These are phyloP conservation scores for Zalophus californianus DNA, from an alignment of 2,797 vertebrate genomes.

Conservation along the genomic window DNA sequence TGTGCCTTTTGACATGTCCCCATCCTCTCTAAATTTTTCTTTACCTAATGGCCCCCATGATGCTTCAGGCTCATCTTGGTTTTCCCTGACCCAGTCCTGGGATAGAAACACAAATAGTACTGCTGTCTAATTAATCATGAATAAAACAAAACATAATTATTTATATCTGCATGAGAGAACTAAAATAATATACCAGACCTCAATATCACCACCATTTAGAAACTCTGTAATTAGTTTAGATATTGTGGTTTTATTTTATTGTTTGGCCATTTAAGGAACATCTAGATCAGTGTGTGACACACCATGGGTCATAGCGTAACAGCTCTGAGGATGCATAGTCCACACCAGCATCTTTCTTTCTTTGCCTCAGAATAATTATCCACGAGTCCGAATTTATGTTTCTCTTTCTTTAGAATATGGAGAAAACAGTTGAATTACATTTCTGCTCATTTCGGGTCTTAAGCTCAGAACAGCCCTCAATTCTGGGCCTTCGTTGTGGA, in stretches of 20 bases:
- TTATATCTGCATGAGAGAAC: neutral
- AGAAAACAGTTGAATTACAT: constrained; percentile 94
- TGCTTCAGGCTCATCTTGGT: neutral
- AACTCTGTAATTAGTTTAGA: neutral
- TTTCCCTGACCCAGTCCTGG: neutral
- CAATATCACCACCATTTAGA: neutral
- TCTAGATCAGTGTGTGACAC: neutral
- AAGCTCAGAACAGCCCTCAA: constrained; percentile 92
- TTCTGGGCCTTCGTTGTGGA: constrained; percentile 94
- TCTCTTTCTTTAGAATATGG: constrained; percentile 91
- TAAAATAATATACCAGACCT: neutral
- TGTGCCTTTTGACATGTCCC: neutral
- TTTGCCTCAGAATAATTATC: neutral
- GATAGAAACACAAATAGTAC: neutral
- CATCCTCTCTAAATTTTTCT: constrained; percentile 72
- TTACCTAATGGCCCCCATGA: neutral
- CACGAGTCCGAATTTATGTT: neutral
- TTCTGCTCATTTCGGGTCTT: constrained; percentile 93
- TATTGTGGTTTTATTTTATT: neutral
- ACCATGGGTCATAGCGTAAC: neutral
- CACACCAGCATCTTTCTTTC: constrained; percentile 3
- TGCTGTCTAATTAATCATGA: neutral
- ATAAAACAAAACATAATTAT: neutral
- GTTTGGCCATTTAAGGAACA: neutral
- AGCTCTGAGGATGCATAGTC: neutral